Conservation (phyloP, 1,140 invertebrate species). For the Solen grandis region DNA sequence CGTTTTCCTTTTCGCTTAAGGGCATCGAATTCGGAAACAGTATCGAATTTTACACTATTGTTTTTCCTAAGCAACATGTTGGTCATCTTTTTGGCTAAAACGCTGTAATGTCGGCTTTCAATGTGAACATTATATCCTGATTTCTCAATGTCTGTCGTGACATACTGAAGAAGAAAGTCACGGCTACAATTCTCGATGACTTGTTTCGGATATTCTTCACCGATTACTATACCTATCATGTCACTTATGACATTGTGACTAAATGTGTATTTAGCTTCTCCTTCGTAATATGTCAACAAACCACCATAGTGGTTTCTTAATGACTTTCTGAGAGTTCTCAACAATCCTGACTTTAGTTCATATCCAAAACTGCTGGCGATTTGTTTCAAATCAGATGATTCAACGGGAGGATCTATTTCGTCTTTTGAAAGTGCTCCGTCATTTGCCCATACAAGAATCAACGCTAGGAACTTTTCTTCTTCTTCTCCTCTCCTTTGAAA, state of each 20-base stretch:
- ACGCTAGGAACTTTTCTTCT: slow-evolving; percentile 28
- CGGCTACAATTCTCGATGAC: slow-evolving; percentile 13
- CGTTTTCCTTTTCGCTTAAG: neutral
- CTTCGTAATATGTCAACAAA: slow-evolving; percentile 2
- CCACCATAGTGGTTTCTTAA: slow-evolving; percentile 16
- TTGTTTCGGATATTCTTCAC: slow-evolving; percentile 1
- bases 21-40: neutral
- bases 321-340: slow-evolving; percentile 3
- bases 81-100: slow-evolving; percentile 1
- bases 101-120: neutral
- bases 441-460: slow-evolving; percentile 37
- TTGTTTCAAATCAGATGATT: neutral
- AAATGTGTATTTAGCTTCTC: slow-evolving; percentile 15
- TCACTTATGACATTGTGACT: slow-evolving; percentile 41
- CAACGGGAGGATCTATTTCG: neutral
- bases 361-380: neutral
- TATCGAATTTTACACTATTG: neutral
- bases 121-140: neutral
- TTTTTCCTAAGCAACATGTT: slow-evolving; percentile 15
- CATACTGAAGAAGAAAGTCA: slow-evolving; percentile 30
- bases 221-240: slow-evolving; percentile 40
- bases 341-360: neutral
- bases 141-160: neutral
- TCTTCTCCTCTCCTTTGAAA: neutral
- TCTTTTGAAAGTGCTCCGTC: neutral